These are phyloP conservation scores for Carettochelys insculpta DNA, from an alignment of 2,113 vertebrate genomes.

Conservation along the genomic window DNA sequence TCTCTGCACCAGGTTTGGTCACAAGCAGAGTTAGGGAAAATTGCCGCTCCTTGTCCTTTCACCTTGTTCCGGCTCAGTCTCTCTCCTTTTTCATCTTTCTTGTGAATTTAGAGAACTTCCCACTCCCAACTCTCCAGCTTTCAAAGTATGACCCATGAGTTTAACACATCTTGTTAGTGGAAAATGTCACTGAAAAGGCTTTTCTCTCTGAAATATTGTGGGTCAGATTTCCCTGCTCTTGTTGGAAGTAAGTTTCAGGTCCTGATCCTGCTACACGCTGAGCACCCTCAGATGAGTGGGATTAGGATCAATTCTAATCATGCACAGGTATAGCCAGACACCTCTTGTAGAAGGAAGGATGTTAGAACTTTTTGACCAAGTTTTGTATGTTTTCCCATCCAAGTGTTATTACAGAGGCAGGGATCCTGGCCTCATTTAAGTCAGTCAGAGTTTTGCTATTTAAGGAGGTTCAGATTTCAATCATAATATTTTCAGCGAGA, in stretches of 20 bases:
- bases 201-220: conserved; percentile 38
- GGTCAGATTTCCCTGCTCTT: conserved; percentile 23
- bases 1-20: conserved; percentile 26
- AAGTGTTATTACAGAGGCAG: not conserved
- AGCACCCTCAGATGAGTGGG: not conserved
- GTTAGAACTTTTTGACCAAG: too few species aligned
- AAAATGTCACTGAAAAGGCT: conserved; percentile 10
- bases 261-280: not conserved
- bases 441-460: not conserved
- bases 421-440: not conserved
- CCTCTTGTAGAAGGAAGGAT: too few species aligned
- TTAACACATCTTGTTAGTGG: conserved; percentile 57
- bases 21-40: conserved; percentile 24
- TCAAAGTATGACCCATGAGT: conserved; percentile 42
- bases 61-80: conserved; percentile 22
- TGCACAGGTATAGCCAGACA: too few species aligned
- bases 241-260: conserved; percentile 9
- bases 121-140: conserved; percentile 39
- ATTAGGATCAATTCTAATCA: too few species aligned
- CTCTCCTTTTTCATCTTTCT: conserved; percentile 45
- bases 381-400: not conserved
- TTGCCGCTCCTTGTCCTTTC: conserved; percentile 23
- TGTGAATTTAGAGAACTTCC: conserved; percentile 48
- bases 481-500: not conserved
- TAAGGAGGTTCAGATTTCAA: not conserved